phyloP scores from a whole-genome alignment of 2,888 invertebrate species.

The Amphipoea oculea region DNA sequence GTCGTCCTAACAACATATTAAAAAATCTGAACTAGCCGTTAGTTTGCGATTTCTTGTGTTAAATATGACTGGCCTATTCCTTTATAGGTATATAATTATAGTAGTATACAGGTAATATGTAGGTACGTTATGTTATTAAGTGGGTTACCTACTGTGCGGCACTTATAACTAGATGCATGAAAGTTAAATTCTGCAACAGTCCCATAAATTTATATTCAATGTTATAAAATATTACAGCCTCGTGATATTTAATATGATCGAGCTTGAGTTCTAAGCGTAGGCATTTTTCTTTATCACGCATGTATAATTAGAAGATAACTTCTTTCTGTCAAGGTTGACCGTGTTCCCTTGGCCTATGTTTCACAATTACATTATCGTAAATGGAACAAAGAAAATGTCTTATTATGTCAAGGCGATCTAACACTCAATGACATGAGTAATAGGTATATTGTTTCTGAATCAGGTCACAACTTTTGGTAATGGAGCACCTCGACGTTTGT shows the following conservation, averaged over 20 bases:
- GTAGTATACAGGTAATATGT: not conserved
- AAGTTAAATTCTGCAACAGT: not conserved
- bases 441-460: slow-evolving; percentile 52
- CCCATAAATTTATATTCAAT: slow-evolving; percentile 4
- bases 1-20: no score
- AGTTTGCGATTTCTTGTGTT: no score
- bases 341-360: slow-evolving; percentile 82
- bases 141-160: not conserved
- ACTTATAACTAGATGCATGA: not conserved
- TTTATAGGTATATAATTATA: no score
- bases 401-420: slow-evolving; percentile 73
- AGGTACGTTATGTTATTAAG: not conserved
- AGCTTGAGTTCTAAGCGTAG: slow-evolving; percentile 41
- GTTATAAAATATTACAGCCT: not conserved
- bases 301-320: slow-evolving; percentile 75
- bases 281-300: slow-evolving; percentile 63
- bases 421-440: slow-evolving; percentile 26
- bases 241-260: slow-evolving; percentile 19
- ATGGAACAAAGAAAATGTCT: slow-evolving; percentile 70
- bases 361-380: slow-evolving; percentile 80
- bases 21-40: no score
- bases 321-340: slow-evolving; percentile 80
- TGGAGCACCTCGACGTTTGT: slow-evolving; percentile 59
- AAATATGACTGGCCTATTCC: not conserved
- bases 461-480: slow-evolving; percentile 74